Base-by-base conservation (phyloP, 2,888 invertebrate species). In the Sesia bembeciformis region DNA sequence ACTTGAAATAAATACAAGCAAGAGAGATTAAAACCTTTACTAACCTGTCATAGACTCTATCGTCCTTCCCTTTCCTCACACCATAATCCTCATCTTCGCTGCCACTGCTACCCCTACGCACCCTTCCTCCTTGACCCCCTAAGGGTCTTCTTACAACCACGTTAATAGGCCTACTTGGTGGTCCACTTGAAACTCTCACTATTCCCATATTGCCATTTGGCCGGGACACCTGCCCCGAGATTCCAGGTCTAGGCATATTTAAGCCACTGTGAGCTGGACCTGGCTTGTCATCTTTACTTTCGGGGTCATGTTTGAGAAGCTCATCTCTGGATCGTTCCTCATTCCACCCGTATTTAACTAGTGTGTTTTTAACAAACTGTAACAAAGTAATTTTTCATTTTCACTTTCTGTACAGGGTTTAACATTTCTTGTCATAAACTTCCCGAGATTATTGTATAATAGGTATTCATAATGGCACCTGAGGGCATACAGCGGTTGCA, bases 41-140 rank as follows among this genome's bases (percentile, higher is more conserved):
- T 70, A 66, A 93, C 93, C 93, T 93, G 64, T 93, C 92, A 77
- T 92, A 93, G 52, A 94, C 93, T 69, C 90, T 81, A 61, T 90
- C 91, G 63, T 92, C 91, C 62, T 91, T 91, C 56, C 92, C 93
- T 72, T 92, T 91, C 56, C 83, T 85, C 2, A 91, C 90, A 55
- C 91, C 92, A 56, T 90, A 87, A 56, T 92, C 91, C 56, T 91
- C 91, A 61, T 92, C 93, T 62, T 93, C 92, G 62, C 91, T 91
- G 40, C 90, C 91, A 54, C 91, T 89, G 55, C 88, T 83, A 41
- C 90, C 89, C 63, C 85, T 84, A 62, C 90, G 80, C 0, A 70
- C 77, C 53, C 88, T 77, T 4, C 91, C 92, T 7, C 83, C 81
- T 52, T 81, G 77, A 4, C 72, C 67, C 0, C 70, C 66, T 39